These are phyloP conservation scores for Lymantria dispar DNA, from an alignment of 2,888 invertebrate genomes.

Conservation along the genomic window DNA sequence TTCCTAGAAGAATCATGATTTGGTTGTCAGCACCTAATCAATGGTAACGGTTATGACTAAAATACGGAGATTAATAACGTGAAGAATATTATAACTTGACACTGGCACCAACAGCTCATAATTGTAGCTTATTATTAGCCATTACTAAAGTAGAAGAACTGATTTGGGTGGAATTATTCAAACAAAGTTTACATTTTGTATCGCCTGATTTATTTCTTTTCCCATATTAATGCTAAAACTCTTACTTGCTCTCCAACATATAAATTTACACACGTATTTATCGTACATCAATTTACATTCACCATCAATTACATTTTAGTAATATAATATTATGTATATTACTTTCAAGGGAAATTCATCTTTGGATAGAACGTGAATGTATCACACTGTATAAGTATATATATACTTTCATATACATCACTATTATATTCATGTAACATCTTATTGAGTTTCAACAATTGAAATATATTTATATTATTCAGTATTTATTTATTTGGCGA, in stretches of 20 bases:
- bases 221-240: constrained; percentile 64
- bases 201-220: constrained; percentile 72
- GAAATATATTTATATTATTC: constrained; percentile 54
- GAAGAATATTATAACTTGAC: too few relatives aligned
- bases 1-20: too few relatives aligned
- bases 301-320: constrained; percentile 54
- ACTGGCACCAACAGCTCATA: too few relatives aligned
- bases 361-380: constrained; percentile 51
- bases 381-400: constrained; percentile 30
- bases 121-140: too few relatives aligned
- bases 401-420: constrained; percentile 45
- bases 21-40: too few relatives aligned
- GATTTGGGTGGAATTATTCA: constrained; percentile 33
- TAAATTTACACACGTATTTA: constrained; percentile 69
- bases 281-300: constrained; percentile 72
- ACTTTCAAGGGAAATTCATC: constrained; percentile 50
- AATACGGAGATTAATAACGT: too few relatives aligned
- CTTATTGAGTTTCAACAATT: constrained; percentile 69
- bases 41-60: too few relatives aligned
- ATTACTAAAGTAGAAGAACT: too few relatives aligned
- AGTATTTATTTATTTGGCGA: constrained; percentile 78
- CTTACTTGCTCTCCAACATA: constrained; percentile 62
- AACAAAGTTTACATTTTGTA: constrained; percentile 61
- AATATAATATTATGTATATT: constrained; percentile 37
- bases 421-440: constrained; percentile 53